Evolutionary conservation across 1,140 invertebrate genomes (phyloP).

Genomic region (Diorhabda sublineata): DNA sequence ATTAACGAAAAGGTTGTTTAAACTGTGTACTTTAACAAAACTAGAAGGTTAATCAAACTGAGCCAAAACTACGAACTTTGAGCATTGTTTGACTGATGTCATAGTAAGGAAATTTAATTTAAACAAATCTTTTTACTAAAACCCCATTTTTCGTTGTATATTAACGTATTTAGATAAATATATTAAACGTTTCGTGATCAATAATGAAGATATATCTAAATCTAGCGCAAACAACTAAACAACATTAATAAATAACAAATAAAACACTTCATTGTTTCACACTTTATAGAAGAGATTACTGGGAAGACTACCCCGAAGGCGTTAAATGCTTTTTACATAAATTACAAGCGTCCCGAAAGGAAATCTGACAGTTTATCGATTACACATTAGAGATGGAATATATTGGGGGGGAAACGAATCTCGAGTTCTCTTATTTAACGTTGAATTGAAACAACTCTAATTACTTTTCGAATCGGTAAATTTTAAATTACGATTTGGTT

Average conservation of each 20-base stretch:
- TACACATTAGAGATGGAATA: neutral
- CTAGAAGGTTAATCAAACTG: neutral
- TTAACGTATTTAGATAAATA: too few relatives aligned
- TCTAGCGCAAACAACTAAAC: too few relatives aligned
- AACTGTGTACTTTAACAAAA: neutral
- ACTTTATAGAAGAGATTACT: neutral
- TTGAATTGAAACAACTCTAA: neutral
- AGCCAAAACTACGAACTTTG: too few relatives aligned
- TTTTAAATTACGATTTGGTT: neutral
- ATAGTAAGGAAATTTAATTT: too few relatives aligned
- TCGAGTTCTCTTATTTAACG: neutral
- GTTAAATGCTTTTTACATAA: neutral
- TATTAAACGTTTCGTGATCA: too few relatives aligned
- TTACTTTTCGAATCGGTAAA: neutral
- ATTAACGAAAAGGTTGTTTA: neutral
- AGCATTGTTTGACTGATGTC: too few relatives aligned
- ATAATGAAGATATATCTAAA: too few relatives aligned
- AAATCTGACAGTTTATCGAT: neutral
- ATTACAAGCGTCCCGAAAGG: neutral
- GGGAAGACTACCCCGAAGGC: neutral
- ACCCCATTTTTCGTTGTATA: too few relatives aligned
- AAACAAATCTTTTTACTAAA: too few relatives aligned
- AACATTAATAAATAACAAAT: too few relatives aligned
- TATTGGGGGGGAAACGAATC: neutral
- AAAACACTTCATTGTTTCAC: neutral